Percentiles rank a stretch among this genome's conserved stretches.
Evolutionary conservation across 2,797 vertebrate genomes (phyloP).

Genomic region (Eospalax fontanierii): DNA sequence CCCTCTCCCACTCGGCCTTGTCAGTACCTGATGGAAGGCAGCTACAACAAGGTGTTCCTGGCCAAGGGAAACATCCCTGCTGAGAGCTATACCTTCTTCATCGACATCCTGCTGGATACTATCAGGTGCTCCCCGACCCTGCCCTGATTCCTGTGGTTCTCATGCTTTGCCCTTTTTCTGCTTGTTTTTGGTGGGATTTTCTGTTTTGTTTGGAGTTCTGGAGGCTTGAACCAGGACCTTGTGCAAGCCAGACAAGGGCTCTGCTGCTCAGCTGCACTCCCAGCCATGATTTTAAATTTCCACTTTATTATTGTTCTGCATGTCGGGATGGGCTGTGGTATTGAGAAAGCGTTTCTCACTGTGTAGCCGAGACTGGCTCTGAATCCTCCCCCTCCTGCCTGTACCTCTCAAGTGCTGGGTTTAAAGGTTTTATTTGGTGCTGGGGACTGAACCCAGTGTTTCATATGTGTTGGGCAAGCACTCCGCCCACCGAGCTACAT

Average conservation of each 20-base stretch:
- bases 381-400: background rate
- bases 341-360: background rate
- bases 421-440: background rate
- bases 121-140: conserved; percentile 91
- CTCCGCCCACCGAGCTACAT: background rate
- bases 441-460: background rate
- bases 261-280: background rate
- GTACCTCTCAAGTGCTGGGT: background rate
- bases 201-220: too few species aligned
- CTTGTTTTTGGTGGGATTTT: too few species aligned
- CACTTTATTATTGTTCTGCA: too few species aligned
- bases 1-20: background rate
- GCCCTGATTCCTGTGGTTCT: background rate
- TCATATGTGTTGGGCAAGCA: background rate
- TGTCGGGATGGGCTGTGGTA: background rate
- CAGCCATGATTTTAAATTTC: background rate
- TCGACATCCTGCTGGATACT: conserved; percentile 97
- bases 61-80: conserved; percentile 98
- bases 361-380: too few species aligned
- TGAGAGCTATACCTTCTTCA: conserved; percentile 98
- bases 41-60: conserved; percentile 99
- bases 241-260: background rate
- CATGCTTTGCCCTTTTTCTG: background rate
- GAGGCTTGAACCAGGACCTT: background rate
- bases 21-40: conserved; percentile 98